These are phyloP conservation scores for Neolamprologus longior DNA, from an alignment of 2,113 vertebrate genomes.

Conservation along the genomic window DNA sequence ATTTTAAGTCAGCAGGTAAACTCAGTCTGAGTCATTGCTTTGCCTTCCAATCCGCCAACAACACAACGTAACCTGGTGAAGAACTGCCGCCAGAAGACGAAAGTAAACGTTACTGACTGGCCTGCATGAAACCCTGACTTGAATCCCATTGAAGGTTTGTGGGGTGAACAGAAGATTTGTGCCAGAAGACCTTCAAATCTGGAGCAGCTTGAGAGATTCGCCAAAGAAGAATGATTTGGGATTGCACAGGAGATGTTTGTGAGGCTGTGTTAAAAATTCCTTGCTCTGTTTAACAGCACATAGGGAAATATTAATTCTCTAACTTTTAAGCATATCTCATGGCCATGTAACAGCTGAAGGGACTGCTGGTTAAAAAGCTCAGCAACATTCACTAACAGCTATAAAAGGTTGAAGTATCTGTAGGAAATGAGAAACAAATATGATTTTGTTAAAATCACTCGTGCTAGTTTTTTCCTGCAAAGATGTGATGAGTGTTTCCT, in stretches of 20 bases:
- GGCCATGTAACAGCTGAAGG: background rate
- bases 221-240: background rate
- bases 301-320: background rate
- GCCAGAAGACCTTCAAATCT: background rate
- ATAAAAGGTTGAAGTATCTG: background rate
- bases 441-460: rapidly evolving
- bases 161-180: background rate
- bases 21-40: background rate
- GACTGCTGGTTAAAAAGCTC: background rate
- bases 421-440: background rate
- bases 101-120: background rate
- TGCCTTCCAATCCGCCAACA: background rate
- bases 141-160: background rate
- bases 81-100: rapidly evolving
- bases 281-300: background rate
- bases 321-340: background rate
- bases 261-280: background rate
- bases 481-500: background rate
- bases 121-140: background rate
- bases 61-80: background rate
- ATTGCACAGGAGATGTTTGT: background rate
- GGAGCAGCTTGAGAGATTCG: background rate
- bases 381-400: background rate
- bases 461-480: background rate
- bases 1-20: background rate